Base-by-base conservation (phyloP, 2,797 vertebrate species). In the Catharus ustulatus region DNA sequence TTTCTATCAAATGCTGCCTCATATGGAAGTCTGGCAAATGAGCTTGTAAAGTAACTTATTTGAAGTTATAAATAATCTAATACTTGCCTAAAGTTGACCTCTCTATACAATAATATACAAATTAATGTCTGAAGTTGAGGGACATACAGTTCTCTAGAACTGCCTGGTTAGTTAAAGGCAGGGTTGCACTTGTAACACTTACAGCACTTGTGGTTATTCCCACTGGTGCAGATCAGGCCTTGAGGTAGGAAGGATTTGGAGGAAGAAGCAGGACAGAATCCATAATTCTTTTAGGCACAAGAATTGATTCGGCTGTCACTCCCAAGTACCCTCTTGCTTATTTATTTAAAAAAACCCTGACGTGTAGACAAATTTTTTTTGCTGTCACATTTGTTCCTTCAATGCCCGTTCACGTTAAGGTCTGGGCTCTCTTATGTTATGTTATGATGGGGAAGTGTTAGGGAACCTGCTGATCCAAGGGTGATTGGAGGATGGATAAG, bases 51-150 rank as follows among this genome's bases (percentile, higher is more conserved):
- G 97, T 96, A 97, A 94, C 97, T 98, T 98, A 96, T 98, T 98
- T 98, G 98, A 99, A 98, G 98, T 98, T 98, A 98, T 98, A 98
- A 98, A 98, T 98, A 98, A 98, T 98, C 97, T 97, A 97, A 96
- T 96, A 95, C 96, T 98, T 96, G 90, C 93, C 97, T 97, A 96
- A 95, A 94, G 81, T 85, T 97, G 97, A 97, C 98, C 96, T 97
- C 90, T 89, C 84, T 93, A 59, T 92, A 93, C 84, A 96, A 94
- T 96, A 98, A 95, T 95, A 96, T 86, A 92, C 88, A 93, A 96
- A 84, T 88, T 94, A 94, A 95, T 87, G 92, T 92, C 93, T 91
- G 84, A 96, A 90, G 80, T 89, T 83, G 80, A 87, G 69, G 84
- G 92, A 84, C 38, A 38, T 67, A 63, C 26, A 64, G 42, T 83